Percentiles rank a stretch among this genome's conserved stretches.
Evolutionary conservation across 1,140 invertebrate genomes (phyloP).

Genomic region (Solen grandis): DNA sequence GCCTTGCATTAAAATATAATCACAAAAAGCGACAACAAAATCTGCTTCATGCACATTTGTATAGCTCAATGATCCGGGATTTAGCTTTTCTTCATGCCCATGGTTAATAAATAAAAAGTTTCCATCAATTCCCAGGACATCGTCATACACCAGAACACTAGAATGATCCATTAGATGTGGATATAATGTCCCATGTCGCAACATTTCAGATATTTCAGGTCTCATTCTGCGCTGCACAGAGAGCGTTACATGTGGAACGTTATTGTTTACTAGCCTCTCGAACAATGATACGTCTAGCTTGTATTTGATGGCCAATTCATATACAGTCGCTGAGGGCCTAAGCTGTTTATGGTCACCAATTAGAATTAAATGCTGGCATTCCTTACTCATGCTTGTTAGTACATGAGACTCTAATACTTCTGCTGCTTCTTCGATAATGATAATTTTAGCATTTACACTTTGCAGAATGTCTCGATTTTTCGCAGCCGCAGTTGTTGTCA

Average conservation of each 20-base stretch:
- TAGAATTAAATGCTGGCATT: slow-evolving; percentile 88
- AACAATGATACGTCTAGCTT: slow-evolving; percentile 80
- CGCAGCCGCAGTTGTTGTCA: slow-evolving; percentile 79
- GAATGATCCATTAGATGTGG: slow-evolving; percentile 72
- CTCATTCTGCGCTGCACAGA: slow-evolving; percentile 81
- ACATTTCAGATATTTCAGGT: slow-evolving; percentile 78
- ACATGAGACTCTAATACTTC: slow-evolving; percentile 77
- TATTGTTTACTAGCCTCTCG: slow-evolving; percentile 79
- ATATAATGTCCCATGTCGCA: slow-evolving; percentile 72
- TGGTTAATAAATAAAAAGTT: slow-evolving; percentile 79
- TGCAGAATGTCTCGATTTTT: slow-evolving; percentile 66
- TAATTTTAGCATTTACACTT: slow-evolving; percentile 69
- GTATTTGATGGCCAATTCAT: slow-evolving; percentile 76
- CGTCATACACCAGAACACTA: slow-evolving; percentile 65
- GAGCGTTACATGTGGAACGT: slow-evolving; percentile 74
- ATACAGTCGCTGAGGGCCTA: slow-evolving; percentile 79
- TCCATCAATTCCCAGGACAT: slow-evolving; percentile 72
- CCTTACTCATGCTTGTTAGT: slow-evolving; percentile 82
- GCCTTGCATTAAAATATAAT: slow-evolving; percentile 77
- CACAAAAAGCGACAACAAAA: slow-evolving; percentile 68
- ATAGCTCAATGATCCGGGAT: slow-evolving; percentile 70
- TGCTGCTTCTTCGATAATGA: slow-evolving; percentile 79
- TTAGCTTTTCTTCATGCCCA: slow-evolving; percentile 60
- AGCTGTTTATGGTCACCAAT: slow-evolving; percentile 81
- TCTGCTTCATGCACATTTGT: slow-evolving; percentile 74